Percentiles rank a stretch among this genome's conserved stretches.
Evolutionary conservation across 2,888 invertebrate genomes (phyloP).

Genomic region (Drosophila pegasa): DNA sequence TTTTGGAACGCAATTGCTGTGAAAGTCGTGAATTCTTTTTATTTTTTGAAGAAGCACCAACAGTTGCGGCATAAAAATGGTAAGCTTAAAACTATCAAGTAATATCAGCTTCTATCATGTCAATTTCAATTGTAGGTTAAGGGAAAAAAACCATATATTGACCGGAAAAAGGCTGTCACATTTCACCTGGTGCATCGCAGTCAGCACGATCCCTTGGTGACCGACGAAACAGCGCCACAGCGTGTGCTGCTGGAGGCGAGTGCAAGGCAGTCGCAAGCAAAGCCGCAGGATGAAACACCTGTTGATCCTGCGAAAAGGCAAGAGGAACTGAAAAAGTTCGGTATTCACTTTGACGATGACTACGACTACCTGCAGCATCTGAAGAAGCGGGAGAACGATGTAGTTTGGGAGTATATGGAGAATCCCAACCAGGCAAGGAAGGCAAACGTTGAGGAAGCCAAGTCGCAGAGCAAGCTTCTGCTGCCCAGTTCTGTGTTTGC

Average conservation of each 20-base stretch:
- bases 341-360: constrained; percentile 97
- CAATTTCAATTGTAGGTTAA: constrained; percentile 72
- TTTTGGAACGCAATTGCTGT: constrained; percentile 32
- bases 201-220: constrained; percentile 95
- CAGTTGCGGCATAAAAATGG: constrained; percentile 27
- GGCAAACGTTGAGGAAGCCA: constrained; percentile 37
- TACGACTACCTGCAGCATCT: constrained; percentile 98
- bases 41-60: constrained; percentile 7
- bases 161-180: constrained; percentile 95
- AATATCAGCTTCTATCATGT: neutral
- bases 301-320: constrained; percentile 86
- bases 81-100: constrained; percentile 4
- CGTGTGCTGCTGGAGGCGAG: constrained; percentile 90
- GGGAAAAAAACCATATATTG: constrained; percentile 89
- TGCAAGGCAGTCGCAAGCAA: constrained; percentile 54
- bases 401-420: constrained; percentile 84
- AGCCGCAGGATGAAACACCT: constrained; percentile 66
- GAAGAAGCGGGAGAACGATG: constrained; percentile 81
- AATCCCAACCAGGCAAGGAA: constrained; percentile 82
- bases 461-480: constrained; percentile 83
- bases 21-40: neutral
- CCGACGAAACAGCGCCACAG: constrained; percentile 95
- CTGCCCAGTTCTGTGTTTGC: constrained; percentile 96
- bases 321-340: constrained; percentile 93
- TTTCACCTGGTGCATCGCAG: constrained; percentile 97